A percentile compares a stretch with the other conserved stretches of the same genome.
Evolutionary conservation across 1,140 invertebrate genomes (phyloP).

Genomic region (Homalodisca vitripennis): DNA sequence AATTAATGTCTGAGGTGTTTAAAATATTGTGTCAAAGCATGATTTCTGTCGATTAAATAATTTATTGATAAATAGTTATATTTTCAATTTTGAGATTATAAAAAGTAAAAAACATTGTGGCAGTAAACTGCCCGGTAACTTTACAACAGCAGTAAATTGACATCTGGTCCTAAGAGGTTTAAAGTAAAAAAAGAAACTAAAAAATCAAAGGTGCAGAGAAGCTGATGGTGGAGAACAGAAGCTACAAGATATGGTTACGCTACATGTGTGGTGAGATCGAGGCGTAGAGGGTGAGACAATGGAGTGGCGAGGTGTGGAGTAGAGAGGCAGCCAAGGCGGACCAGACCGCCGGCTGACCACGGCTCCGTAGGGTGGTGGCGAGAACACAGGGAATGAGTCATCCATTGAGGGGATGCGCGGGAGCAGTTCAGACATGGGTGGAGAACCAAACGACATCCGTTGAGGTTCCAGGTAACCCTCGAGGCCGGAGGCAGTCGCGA

Average conservation of each 20-base stretch:
- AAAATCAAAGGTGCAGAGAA: background rate
- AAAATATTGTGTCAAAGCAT: too few relatives aligned
- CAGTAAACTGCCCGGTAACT: too few relatives aligned
- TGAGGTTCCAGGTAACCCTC: conserved; percentile 83
- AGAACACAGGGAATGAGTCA: conserved; percentile 82
- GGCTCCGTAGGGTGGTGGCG: conserved; percentile 68
- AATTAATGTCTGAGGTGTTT: too few relatives aligned
- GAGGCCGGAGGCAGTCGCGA: conserved; percentile 71
- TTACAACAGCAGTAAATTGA: too few relatives aligned
- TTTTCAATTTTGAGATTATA: too few relatives aligned
- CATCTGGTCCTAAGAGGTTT: too few relatives aligned
- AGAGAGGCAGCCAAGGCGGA: conserved; percentile 53
- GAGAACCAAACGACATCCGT: conserved; percentile 73
- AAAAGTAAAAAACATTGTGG: too few relatives aligned
- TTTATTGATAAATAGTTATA: too few relatives aligned
- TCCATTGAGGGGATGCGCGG: conserved; percentile 62
- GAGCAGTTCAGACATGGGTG: conserved; percentile 57
- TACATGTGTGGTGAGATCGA: conserved; percentile 82
- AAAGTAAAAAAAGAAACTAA: background rate
- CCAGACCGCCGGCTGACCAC: conserved; percentile 43
- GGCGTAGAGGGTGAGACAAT: conserved; percentile 68
- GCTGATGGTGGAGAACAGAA: background rate
- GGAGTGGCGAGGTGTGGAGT: conserved; percentile 59
- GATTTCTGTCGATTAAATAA: too few relatives aligned
- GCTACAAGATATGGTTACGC: background rate